These are phyloP conservation scores for Pecten maximus DNA, from an alignment of 2,888 invertebrate species.

Conservation along the genomic window DNA sequence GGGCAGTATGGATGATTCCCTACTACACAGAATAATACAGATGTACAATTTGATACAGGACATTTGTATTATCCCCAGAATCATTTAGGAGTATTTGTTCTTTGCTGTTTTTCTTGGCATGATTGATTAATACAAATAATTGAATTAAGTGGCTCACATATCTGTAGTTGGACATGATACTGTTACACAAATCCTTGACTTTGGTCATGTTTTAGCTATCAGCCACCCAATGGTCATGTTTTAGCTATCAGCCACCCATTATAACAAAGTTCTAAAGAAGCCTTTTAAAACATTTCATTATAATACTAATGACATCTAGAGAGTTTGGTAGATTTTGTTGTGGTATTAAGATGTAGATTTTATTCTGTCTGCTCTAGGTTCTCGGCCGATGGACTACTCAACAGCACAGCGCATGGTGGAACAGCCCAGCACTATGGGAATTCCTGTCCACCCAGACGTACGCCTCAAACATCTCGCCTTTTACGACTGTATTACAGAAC, in stretches of 20 bases:
- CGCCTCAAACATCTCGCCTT: conserved; percentile 95
- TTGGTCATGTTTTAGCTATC: conserved; percentile 32
- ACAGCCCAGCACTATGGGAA: conserved; percentile 53
- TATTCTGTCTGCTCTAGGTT: conserved; percentile 30
- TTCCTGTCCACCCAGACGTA: conserved; percentile 96
- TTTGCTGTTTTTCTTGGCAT: conserved; percentile 14
- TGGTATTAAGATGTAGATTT: background rate
- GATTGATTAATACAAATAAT: background rate
- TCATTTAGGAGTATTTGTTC: background rate
- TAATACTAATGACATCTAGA: background rate
- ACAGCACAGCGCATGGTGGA: conserved; percentile 36
- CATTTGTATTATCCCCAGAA: too few relatives aligned
- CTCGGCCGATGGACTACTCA: conserved; percentile 64
- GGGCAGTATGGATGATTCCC: background rate
- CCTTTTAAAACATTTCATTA: background rate
- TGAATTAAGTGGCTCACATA: background rate
- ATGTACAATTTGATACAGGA: too few relatives aligned
- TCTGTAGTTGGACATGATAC: background rate
- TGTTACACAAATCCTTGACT: background rate
- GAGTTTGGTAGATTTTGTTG: background rate
- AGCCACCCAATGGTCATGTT: background rate
- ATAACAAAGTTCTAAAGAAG: background rate
- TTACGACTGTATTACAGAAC: conserved; percentile 93
- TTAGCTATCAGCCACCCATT: conserved; percentile 23
- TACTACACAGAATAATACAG: too few relatives aligned